phyloP scores from a whole-genome alignment of 2,888 invertebrate species.

The Rhingia campestris region DNA sequence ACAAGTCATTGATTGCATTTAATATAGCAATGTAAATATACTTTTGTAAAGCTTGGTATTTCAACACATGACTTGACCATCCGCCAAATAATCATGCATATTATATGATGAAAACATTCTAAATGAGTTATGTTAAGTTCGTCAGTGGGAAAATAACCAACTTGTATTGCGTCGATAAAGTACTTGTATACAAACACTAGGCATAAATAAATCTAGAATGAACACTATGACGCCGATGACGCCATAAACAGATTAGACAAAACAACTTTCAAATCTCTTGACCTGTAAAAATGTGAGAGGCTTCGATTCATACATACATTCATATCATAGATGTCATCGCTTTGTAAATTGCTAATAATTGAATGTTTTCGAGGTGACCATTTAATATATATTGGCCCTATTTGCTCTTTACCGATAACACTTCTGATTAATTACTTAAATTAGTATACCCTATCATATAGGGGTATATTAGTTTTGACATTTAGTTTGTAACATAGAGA shows the following conservation, averaged over 20 bases:
- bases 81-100: not conserved
- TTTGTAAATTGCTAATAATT: conserved; percentile 4
- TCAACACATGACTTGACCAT: not conserved
- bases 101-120: conserved; percentile 4
- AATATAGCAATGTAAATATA: no score
- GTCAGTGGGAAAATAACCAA: not conserved
- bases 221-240: not conserved
- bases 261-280: conserved; percentile 55
- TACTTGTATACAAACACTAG: conserved; percentile 12
- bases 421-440: no score
- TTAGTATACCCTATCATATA: no score
- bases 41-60: not conserved
- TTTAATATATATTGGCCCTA: no score
- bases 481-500: no score
- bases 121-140: not conserved
- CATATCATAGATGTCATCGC: not conserved
- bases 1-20: no score
- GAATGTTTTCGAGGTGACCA: no score
- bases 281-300: conserved; percentile 46
- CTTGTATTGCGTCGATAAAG: not conserved
- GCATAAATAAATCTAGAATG: not conserved
- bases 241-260: conserved; percentile 15
- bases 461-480: no score
- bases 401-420: no score
- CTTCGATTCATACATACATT: not conserved